Conservation (phyloP, 2,888 invertebrate genomes). For the Limenitis camilla region DNA sequence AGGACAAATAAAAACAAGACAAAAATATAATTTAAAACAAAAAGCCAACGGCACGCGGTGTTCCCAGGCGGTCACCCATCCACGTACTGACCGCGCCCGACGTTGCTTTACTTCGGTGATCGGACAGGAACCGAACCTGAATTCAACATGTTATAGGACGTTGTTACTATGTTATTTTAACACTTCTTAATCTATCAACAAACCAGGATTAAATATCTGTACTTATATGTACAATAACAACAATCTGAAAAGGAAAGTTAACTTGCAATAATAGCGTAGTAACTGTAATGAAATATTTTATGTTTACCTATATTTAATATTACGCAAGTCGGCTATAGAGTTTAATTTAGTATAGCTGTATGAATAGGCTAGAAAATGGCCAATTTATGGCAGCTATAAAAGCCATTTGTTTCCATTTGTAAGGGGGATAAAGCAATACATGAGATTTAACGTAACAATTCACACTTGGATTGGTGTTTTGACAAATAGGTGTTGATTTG, state of each 20-base stretch:
- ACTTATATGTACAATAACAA: too few relatives aligned
- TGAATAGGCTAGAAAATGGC: conserved; percentile 12
- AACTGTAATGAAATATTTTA: too few relatives aligned
- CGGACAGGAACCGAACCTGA: too few relatives aligned
- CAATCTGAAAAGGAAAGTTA: too few relatives aligned
- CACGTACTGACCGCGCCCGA: conserved; percentile 61
- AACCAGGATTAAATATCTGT: too few relatives aligned
- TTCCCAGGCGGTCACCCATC: conserved; percentile 51
- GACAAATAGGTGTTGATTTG: conserved; percentile 57
- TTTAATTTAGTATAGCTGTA: too few relatives aligned
- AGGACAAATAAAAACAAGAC: not conserved
- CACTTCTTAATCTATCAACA: too few relatives aligned
- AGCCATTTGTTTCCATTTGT: conserved; percentile 27
- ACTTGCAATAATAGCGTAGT: too few relatives aligned
- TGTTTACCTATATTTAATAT: too few relatives aligned
- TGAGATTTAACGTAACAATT: conserved; percentile 41
- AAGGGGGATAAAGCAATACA: conserved; percentile 29
- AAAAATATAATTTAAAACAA: conserved; percentile 8
- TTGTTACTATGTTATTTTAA: too few relatives aligned
- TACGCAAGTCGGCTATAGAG: too few relatives aligned
- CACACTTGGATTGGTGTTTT: conserved; percentile 48
- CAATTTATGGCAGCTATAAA: conserved; percentile 19
- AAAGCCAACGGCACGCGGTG: conserved; percentile 45
- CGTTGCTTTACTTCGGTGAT: conserved; percentile 69
- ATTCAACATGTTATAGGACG: too few relatives aligned